phyloP scores from a whole-genome alignment of 2,113 vertebrate genomes.

The Cololabis saira region DNA sequence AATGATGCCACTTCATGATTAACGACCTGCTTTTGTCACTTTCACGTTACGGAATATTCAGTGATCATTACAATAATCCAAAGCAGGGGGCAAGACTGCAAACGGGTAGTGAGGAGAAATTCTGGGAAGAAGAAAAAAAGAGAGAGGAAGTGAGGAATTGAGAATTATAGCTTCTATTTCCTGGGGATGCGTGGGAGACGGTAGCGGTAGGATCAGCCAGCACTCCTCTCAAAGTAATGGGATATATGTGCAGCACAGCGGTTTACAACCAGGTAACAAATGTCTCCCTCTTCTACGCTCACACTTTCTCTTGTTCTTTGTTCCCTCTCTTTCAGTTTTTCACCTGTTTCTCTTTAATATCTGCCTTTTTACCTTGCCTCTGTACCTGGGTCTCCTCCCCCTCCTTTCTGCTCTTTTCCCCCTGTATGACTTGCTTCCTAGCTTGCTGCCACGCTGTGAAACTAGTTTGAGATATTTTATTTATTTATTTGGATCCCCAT shows the following conservation, averaged over 20 bases:
- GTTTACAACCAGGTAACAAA: slow-evolving; percentile 77
- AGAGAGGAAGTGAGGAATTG: slow-evolving; percentile 56
- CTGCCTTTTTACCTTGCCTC: slow-evolving; percentile 5
- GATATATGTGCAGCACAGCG: slow-evolving; percentile 74
- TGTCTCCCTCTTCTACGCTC: slow-evolving; percentile 43
- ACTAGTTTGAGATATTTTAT: no score
- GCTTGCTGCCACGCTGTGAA: no score
- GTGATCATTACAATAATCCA: no score
- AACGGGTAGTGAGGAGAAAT: background rate
- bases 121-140: slow-evolving; percentile 12
- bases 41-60: no score
- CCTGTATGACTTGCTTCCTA: background rate
- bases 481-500: no score
- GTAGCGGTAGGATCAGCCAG: slow-evolving; percentile 66
- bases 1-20: no score
- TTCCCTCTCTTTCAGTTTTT: slow-evolving; percentile 40
- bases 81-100: background rate
- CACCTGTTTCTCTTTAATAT: slow-evolving; percentile 45
- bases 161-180: slow-evolving; percentile 84
- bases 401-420: background rate
- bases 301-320: slow-evolving; percentile 20
- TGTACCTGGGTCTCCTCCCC: background rate
- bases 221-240: slow-evolving; percentile 74
- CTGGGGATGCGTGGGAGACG: slow-evolving; percentile 62
- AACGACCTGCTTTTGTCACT: no score